These are phyloP conservation scores for Entomobrya multifasciata DNA, from an alignment of 2,888 invertebrate species.

Conservation along the genomic window DNA sequence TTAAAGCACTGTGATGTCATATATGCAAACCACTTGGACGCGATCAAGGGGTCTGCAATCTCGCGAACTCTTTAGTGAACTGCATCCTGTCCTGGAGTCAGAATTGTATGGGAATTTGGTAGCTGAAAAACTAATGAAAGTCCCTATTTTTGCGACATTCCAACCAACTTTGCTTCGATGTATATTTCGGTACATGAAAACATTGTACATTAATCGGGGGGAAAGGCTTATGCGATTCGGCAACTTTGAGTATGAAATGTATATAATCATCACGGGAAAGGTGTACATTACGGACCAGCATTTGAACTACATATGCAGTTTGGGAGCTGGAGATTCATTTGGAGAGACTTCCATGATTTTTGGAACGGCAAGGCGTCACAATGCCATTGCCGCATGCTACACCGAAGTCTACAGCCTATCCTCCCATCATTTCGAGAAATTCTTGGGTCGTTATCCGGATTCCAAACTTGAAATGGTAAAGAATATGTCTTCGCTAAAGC, in stretches of 20 bases:
- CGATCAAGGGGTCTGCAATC: constrained; percentile 74
- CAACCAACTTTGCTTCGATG: constrained; percentile 72
- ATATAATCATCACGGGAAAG: constrained; percentile 75
- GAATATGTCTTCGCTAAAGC: constrained; percentile 25
- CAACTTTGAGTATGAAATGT: constrained; percentile 77
- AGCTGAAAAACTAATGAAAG: constrained; percentile 61
- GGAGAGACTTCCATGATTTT: constrained; percentile 74
- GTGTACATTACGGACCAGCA: constrained; percentile 76
- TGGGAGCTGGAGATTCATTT: constrained; percentile 76
- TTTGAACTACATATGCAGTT: constrained; percentile 72
- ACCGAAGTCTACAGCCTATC: constrained; percentile 67
- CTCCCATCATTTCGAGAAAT: constrained; percentile 13
- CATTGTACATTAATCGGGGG: constrained; percentile 72
- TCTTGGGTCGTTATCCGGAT: constrained; percentile 72
- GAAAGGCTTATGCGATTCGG: constrained; percentile 75
- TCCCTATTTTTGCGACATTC: constrained; percentile 71
- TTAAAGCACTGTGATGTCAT: constrained; percentile 56
- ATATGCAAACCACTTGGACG: constrained; percentile 73
- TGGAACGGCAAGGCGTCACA: constrained; percentile 61
- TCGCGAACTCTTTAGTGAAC: constrained; percentile 70
- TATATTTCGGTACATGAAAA: constrained; percentile 74
- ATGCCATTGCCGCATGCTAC: constrained; percentile 74
- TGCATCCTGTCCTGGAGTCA: constrained; percentile 73
- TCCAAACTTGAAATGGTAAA: constrained; percentile 51
- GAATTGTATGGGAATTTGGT: constrained; percentile 70